phyloP scores from a whole-genome alignment of 2,888 invertebrate genomes.

The Drosophila paramelanica region DNA sequence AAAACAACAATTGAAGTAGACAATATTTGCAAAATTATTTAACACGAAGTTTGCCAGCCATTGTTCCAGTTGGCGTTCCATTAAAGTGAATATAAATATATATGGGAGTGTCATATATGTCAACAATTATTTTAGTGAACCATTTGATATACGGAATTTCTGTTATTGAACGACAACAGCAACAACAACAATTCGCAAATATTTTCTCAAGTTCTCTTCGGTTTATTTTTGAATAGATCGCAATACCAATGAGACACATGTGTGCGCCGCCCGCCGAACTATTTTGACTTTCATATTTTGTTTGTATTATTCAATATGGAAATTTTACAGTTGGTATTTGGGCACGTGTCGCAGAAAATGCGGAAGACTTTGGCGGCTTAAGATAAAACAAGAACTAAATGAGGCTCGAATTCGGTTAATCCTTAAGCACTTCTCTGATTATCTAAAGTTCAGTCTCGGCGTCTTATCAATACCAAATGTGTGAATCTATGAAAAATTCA shows the following conservation, averaged over 20 bases:
- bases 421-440: conserved; percentile 5
- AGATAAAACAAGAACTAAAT: neutral
- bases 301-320: conserved; percentile 18
- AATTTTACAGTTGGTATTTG: conserved; percentile 33
- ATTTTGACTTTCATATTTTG: conserved; percentile 21
- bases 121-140: conserved; percentile 36
- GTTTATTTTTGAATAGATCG: conserved; percentile 35
- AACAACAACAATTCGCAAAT: conserved; percentile 38
- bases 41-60: conserved; percentile 31
- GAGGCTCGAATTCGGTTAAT: conserved; percentile 8
- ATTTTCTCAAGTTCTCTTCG: conserved; percentile 44
- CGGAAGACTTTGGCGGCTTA: conserved; percentile 14
- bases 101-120: conserved; percentile 61
- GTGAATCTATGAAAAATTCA: conserved; percentile 13
- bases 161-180: conserved; percentile 37
- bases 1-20: conserved; percentile 1
- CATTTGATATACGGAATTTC: conserved; percentile 62
- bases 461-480: conserved; percentile 32
- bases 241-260: conserved; percentile 14
- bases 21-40: conserved; percentile 64
- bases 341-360: conserved; percentile 38
- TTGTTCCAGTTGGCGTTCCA: conserved; percentile 10
- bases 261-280: conserved; percentile 22
- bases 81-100: conserved; percentile 5
- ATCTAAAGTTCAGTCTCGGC: neutral